Evolutionary conservation across 1,140 invertebrate genomes (phyloP).

Genomic region (Teleogryllus occipitalis): DNA sequence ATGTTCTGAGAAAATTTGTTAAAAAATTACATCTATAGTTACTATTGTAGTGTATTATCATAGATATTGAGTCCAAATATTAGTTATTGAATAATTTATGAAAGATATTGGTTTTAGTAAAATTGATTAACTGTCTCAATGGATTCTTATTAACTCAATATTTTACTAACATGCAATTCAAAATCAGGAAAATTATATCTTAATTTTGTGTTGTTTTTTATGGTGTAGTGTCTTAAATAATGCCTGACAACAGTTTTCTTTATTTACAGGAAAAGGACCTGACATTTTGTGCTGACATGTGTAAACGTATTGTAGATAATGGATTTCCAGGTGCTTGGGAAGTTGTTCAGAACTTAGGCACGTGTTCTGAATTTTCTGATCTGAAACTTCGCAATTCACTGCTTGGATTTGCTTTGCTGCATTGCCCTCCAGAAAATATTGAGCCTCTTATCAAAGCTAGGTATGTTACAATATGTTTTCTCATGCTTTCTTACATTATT

Average conservation of each 20-base stretch:
- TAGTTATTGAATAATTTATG: too few relatives aligned
- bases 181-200: too few relatives aligned
- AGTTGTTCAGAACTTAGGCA: slow-evolving; percentile 42
- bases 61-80: too few relatives aligned
- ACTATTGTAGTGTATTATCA: too few relatives aligned
- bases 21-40: too few relatives aligned
- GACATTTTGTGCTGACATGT: slow-evolving; percentile 40
- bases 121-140: too few relatives aligned
- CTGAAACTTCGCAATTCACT: slow-evolving; percentile 41
- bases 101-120: too few relatives aligned
- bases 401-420: slow-evolving; percentile 46
- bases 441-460: slow-evolving; percentile 44
- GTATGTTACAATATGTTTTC: slow-evolving; percentile 25
- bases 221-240: too few relatives aligned
- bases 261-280: slow-evolving; percentile 42
- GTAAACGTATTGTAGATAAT: slow-evolving; percentile 43
- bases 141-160: too few relatives aligned
- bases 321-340: slow-evolving; percentile 46
- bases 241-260: background rate
- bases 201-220: too few relatives aligned
- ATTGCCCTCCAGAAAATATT: slow-evolving; percentile 45
- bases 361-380: slow-evolving; percentile 41
- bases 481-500: background rate
- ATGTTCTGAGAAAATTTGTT: too few relatives aligned
- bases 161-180: too few relatives aligned